These are phyloP conservation scores for Salvator merianae DNA, from an alignment of 2,113 vertebrate genomes.

Conservation along the genomic window DNA sequence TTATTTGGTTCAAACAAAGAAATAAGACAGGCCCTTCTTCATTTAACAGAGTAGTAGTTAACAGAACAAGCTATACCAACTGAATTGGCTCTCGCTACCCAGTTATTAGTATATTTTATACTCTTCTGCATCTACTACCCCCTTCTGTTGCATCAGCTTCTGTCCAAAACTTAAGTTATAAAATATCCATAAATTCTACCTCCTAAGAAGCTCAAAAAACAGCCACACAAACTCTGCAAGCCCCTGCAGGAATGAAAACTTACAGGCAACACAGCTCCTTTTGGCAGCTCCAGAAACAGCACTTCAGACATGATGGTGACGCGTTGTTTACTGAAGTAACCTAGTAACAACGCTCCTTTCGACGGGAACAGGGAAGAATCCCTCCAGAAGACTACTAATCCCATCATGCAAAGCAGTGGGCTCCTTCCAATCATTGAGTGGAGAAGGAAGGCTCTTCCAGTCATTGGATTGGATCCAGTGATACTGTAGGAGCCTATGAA, in stretches of 20 bases:
- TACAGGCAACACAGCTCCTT: not conserved
- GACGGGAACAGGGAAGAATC: not conserved
- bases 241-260: not conserved
- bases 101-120: not conserved
- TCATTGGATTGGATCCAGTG: too few species aligned
- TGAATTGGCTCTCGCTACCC: not conserved
- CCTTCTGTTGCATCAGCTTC: not conserved
- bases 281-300: accelerated
- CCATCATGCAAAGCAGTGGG: accelerated
- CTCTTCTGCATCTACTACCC: too few species aligned
- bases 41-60: too few species aligned
- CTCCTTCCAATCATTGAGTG: too few species aligned
- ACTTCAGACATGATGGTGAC: not conserved
- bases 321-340: not conserved
- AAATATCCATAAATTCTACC: not conserved
- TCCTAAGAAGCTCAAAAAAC: not conserved
- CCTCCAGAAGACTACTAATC: not conserved
- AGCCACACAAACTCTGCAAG: too few species aligned
- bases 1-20: too few species aligned
- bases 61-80: not conserved
- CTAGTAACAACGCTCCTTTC: slow-evolving; percentile 11
- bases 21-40: too few species aligned
- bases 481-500: too few species aligned
- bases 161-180: not conserved
- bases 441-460: too few species aligned